Evolutionary conservation across 1,140 invertebrate genomes (phyloP).

Genomic region (Drosophila kikkawai): DNA sequence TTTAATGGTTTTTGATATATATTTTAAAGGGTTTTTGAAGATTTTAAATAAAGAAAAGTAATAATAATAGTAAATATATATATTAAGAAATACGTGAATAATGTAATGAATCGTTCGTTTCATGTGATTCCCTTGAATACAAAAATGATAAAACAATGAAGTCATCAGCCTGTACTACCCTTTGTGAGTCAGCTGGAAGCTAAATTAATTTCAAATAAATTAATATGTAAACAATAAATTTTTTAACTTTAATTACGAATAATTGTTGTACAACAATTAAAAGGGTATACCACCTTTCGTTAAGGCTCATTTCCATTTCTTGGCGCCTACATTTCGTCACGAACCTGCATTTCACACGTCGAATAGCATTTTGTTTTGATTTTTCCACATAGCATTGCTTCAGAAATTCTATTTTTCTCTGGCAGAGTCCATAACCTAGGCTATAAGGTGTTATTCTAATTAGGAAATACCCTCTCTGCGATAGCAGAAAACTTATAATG

Average conservation of each 20-base stretch:
- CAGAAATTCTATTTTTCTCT: slow-evolving; percentile 7
- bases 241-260: not conserved
- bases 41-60: no score
- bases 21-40: no score
- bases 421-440: slow-evolving; percentile 8
- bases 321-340: slow-evolving; percentile 37
- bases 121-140: not conserved
- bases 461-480: slow-evolving; percentile 11
- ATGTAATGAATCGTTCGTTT: not conserved
- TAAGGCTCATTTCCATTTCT: not conserved
- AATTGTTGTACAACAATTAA: not conserved
- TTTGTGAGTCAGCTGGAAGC: not conserved
- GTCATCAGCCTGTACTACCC: not conserved
- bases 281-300: not conserved
- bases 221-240: not conserved
- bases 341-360: slow-evolving; percentile 63
- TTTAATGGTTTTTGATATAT: not conserved
- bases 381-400: slow-evolving; percentile 15
- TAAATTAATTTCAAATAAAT: not conserved
- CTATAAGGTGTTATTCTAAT: not conserved
- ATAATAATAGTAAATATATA: no score
- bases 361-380: slow-evolving; percentile 49
- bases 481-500: not conserved
- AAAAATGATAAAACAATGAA: not conserved
- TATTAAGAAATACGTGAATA: not conserved